phyloP scores from a whole-genome alignment of 2,797 vertebrate genomes.

The Semotilus atromaculatus region DNA sequence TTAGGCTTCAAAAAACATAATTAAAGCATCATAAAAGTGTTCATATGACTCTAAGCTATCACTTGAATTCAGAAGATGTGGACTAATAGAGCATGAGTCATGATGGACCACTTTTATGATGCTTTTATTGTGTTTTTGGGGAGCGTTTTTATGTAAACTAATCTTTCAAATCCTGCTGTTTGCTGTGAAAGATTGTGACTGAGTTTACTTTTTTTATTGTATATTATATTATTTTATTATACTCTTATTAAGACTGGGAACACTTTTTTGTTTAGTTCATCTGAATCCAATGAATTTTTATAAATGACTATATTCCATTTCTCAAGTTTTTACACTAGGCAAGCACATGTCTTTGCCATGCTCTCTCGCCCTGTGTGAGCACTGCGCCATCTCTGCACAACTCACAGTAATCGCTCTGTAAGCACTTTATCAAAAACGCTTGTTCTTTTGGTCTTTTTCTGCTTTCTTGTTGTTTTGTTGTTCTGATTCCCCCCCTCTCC shows the following conservation, averaged over 20 bases:
- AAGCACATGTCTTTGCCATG: constrained; percentile 38
- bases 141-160: neutral
- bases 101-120: neutral
- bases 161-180: neutral
- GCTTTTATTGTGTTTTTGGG: neutral
- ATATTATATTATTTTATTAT: neutral
- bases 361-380: constrained; percentile 72
- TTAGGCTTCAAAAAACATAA: neutral
- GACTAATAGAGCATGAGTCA: neutral
- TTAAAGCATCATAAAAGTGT: neutral
- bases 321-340: constrained; percentile 4
- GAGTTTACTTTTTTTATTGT: neutral
- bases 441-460: constrained; percentile 79
- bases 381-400: constrained; percentile 73
- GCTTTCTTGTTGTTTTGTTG: constrained; percentile 83
- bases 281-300: neutral
- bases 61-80: neutral
- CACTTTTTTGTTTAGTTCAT: neutral
- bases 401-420: constrained; percentile 77
- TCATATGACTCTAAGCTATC: neutral
- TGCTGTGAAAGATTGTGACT: neutral
- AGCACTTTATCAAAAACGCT: constrained; percentile 81
- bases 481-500: constrained; percentile 57
- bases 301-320: neutral
- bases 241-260: too few relatives aligned